A percentile compares a stretch with the other conserved stretches of the same genome.
Evolutionary conservation across 2,797 vertebrate genomes (phyloP).

Genomic region (Tenualosa ilisha): DNA sequence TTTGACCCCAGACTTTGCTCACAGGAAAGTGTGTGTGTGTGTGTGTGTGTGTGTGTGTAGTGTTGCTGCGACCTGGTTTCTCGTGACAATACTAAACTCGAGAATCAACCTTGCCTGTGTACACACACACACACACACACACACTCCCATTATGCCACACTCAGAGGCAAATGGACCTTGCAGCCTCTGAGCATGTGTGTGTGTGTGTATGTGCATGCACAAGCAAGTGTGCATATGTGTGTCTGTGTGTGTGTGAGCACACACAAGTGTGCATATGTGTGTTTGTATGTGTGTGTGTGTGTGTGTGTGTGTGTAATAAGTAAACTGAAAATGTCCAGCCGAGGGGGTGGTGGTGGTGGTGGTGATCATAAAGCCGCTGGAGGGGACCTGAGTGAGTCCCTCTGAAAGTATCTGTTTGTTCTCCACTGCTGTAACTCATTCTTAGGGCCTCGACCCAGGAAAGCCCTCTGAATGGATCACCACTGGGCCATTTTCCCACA

Average conservation of each 20-base stretch:
- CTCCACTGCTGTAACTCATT: neutral
- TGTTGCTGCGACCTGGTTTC: neutral
- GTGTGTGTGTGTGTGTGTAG: neutral
- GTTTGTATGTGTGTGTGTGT: slow-evolving; percentile 18
- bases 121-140: neutral
- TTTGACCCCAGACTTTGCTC: neutral
- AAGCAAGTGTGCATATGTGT: neutral
- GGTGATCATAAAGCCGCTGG: neutral
- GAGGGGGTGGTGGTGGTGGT: too few relatives aligned
- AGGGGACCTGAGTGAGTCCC: neutral
- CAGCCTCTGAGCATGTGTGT: neutral
- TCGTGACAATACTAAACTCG: neutral
- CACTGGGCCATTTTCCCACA: neutral
- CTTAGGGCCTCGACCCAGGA: neutral
- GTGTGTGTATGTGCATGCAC: neutral
- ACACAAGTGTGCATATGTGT: neutral
- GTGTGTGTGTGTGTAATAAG: slow-evolving; percentile 12
- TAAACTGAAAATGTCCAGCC: neutral
- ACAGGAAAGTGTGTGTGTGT: neutral
- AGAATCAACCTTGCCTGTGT: neutral
- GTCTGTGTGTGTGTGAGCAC: neutral
- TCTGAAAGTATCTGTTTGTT: slow-evolving; percentile 14
- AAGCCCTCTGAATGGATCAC: neutral
- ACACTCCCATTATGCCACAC: neutral
- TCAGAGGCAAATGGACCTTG: neutral